Evolutionary conservation across 2,888 invertebrate genomes (phyloP).

Genomic region (Stenoptilia bipunctidactyla): DNA sequence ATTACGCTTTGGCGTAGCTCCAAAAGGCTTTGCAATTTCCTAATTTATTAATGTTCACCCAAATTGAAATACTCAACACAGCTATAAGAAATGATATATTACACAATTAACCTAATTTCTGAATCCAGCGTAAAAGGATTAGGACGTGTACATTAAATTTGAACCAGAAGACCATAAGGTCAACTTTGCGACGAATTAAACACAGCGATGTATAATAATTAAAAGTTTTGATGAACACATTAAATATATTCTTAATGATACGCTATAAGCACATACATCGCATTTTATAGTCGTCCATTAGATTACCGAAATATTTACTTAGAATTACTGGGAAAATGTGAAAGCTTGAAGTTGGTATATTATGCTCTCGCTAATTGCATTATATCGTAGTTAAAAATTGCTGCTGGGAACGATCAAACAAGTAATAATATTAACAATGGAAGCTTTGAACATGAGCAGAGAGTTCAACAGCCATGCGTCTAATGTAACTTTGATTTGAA

Average conservation of each 20-base stretch:
- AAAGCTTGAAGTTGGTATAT: too few species aligned
- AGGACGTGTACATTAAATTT: constrained; percentile 3
- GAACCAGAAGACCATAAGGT: background rate
- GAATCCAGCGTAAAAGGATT: constrained; percentile 15
- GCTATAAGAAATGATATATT: constrained; percentile 37
- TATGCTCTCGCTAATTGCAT: background rate
- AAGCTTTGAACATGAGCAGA: background rate
- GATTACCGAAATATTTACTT: too few species aligned
- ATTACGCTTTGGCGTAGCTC: constrained; percentile 58
- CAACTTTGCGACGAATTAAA: too few species aligned
- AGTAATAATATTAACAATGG: background rate
- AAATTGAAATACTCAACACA: constrained; percentile 51
- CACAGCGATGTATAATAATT: too few species aligned
- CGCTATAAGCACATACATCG: too few species aligned
- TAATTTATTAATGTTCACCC: constrained; percentile 57
- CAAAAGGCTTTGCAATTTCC: constrained; percentile 40
- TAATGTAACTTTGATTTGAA: too few species aligned
- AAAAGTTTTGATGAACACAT: too few species aligned
- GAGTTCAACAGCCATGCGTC: too few species aligned
- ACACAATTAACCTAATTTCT: constrained; percentile 29
- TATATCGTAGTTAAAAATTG: background rate
- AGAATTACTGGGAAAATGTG: too few species aligned
- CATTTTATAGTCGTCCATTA: too few species aligned
- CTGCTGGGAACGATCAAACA: background rate
- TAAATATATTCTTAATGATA: too few species aligned